These are phyloP conservation scores for Saxidomus purpurata DNA, from an alignment of 1,140 invertebrate species.

Conservation along the genomic window DNA sequence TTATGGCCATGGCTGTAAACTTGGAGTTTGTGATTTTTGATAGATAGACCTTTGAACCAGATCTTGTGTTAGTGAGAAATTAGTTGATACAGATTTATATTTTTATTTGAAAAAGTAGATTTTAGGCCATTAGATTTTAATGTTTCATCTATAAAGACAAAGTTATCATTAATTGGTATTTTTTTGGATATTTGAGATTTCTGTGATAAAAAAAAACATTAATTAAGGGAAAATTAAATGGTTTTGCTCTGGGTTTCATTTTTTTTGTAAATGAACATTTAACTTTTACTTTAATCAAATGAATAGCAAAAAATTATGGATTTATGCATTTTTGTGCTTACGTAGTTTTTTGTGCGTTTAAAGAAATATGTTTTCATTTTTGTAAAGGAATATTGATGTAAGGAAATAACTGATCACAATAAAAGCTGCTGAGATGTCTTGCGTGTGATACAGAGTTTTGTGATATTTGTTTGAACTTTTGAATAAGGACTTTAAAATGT, in stretches of 20 bases:
- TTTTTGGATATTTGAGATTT: not conserved
- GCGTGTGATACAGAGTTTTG: not conserved
- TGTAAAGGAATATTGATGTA: not conserved
- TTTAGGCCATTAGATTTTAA: not conserved
- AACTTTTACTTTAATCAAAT: no score
- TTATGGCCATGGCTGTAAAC: constrained; percentile 5
- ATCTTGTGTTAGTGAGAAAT: constrained; percentile 1
- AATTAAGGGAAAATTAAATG: no score
- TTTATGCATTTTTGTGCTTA: not conserved
- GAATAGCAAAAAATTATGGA: no score
- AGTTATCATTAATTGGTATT: not conserved
- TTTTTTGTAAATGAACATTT: not conserved
- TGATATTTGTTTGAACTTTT: not conserved
- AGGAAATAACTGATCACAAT: not conserved
- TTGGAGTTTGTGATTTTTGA: not conserved
- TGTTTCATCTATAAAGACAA: not conserved
- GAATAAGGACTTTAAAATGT: not conserved
- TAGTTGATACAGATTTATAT: not conserved
- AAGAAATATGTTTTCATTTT: not conserved
- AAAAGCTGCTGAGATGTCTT: not conserved
- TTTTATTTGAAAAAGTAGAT: not conserved
- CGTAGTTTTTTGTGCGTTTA: not conserved
- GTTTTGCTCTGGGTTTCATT: not conserved
- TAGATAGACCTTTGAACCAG: not conserved
- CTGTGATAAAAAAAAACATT: not conserved